phyloP scores from a whole-genome alignment of 2,797 vertebrate species.

The Buphagus erythrorhynchus region DNA sequence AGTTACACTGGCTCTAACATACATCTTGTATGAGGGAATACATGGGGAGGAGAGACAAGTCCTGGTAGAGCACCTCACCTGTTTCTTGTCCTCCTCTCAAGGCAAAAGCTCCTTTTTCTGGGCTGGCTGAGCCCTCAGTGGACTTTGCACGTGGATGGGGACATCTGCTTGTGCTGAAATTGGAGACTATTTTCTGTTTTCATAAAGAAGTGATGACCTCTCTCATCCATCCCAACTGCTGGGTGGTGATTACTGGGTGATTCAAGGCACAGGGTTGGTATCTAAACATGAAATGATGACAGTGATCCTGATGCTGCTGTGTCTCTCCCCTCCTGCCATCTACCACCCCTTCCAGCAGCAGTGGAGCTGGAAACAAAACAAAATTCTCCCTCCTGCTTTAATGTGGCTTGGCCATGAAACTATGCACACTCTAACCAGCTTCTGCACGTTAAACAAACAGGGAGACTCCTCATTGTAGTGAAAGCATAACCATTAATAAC shows the following conservation, averaged over 20 bases:
- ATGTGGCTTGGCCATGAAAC: slow-evolving; percentile 5
- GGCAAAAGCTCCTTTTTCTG: background rate
- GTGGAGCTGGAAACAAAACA: background rate
- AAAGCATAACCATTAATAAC: slow-evolving; percentile 61
- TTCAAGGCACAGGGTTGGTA: background rate
- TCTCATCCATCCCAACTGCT: background rate
- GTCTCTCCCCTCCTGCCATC: background rate
- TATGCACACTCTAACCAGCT: background rate
- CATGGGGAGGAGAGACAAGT: background rate
- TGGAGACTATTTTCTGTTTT: background rate
- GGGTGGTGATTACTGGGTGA: background rate
- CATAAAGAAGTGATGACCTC: background rate
- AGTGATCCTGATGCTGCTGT: accelerated
- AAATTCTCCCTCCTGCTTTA: background rate
- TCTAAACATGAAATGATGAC: background rate
- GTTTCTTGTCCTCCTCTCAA: background rate
- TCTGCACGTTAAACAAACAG: slow-evolving; percentile 59
- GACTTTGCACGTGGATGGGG: background rate
- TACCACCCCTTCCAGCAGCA: background rate
- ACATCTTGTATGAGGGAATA: background rate
- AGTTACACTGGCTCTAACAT: background rate
- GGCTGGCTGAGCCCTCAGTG: background rate
- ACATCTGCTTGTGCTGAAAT: accelerated
- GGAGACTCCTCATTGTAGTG: slow-evolving; percentile 13
- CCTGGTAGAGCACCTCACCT: background rate